A percentile compares a stretch with the other conserved stretches of the same genome.
These are phyloP conservation scores for Pipa parva DNA, from an alignment of 2,113 vertebrate species.

Conservation along the genomic window DNA sequence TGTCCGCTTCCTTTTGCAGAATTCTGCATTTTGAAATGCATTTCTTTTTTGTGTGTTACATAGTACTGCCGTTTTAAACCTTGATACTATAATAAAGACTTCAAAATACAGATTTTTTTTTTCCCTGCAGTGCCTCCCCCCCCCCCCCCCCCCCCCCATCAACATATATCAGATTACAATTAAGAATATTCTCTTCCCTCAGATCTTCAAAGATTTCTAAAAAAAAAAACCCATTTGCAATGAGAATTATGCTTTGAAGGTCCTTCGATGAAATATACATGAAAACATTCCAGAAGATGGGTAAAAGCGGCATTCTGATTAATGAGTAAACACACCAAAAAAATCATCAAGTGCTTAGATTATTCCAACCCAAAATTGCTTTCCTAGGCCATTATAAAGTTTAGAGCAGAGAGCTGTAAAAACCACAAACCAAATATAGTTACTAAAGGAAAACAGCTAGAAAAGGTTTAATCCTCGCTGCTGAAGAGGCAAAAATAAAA, in stretches of 20 bases:
- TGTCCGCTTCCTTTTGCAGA: too few relatives aligned
- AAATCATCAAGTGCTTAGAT: conserved; percentile 4
- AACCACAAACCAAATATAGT: background rate
- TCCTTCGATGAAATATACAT: background rate
- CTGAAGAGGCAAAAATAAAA: background rate
- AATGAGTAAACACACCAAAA: background rate
- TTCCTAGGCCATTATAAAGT: background rate
- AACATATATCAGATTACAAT: too few relatives aligned
- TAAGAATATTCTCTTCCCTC: background rate
- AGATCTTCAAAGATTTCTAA: too few relatives aligned
- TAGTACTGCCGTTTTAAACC: conserved; percentile 20
- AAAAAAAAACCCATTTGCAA: too few relatives aligned
- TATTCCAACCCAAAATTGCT: background rate
- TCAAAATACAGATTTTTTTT: too few relatives aligned
- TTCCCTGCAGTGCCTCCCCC: too few relatives aligned
- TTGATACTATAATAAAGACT: background rate
- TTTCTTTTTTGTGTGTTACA: background rate
- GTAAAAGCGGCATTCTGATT: background rate
- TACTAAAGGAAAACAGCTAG: background rate
- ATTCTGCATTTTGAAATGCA: too few relatives aligned
- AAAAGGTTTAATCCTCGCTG: background rate
- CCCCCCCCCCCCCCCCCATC: too few relatives aligned
- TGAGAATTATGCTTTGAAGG: too few relatives aligned
- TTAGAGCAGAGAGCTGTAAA: background rate
- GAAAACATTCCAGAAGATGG: background rate